Evolutionary conservation across 23 tunicate species (phyloP), one percentile per base, ranked within the genome.

Genomic region (Botrylloides violaceus): DNA sequence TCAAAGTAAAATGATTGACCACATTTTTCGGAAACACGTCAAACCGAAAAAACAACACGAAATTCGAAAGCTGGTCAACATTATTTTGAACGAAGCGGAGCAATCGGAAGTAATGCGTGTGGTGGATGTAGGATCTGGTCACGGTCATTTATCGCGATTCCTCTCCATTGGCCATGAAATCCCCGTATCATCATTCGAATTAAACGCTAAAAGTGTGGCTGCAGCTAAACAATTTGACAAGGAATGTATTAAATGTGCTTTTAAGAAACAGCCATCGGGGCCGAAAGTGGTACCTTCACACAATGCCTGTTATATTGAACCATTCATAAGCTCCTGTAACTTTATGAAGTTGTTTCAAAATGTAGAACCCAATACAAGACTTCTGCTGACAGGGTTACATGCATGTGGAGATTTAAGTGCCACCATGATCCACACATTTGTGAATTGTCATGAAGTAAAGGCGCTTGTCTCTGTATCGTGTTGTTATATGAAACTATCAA

Each of bases 391-490:
- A 47, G 84, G 96, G 3, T 56, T 88, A 9, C 96, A 88, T 73
- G 96, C 96, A 31, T 88, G 96, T 68, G 96, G 96, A 18, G 96
- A 88, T 66, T 68, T 88, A 26, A 80, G 87, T 77, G 83, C 96
- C 24, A 88, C 96, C 32, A 88, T 88, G 96, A 57, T 88, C 3
- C 28, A 75, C 31, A 32, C 84, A 58, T 88, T 81, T 59, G 68
- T 36, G 5, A 81, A 88, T 47, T 66, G 81, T 39, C 32, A 59
- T 22, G 47, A 56, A 29, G 72, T 88, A 27, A 29, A 49, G 7
- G 71, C 84, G 1, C 58, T 88, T 1, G 83, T 88, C 2, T 88
- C 96, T 30, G 87, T 88, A 9, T 79, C 96, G 26, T 88, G 96
- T 56, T 88, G 96, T 58, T 88, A 88, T 83, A 87, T 80, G 86